Evolutionary conservation across 2,113 vertebrate genomes (phyloP), one percentile per base, ranked within the genome.

Genomic region (Otocyon megalotis): DNA sequence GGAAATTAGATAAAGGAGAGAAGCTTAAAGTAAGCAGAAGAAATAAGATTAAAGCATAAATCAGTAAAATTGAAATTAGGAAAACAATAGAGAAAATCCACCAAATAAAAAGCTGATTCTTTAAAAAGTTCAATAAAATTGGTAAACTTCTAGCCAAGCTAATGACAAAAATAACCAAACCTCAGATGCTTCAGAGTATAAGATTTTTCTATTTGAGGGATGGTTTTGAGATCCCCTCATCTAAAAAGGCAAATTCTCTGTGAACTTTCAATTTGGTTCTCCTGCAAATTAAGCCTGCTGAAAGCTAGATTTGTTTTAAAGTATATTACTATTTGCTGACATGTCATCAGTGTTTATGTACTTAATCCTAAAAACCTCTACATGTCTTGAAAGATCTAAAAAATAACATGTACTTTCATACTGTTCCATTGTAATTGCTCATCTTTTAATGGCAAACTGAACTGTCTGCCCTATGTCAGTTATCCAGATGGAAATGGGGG

Each of bases 301-400:
- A 85, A 77, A 97, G 58, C 26, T 65, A 35, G 28, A 43, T 93
- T 79, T 72, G 28, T 72, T 88, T 90, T 85, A 56, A 85, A 54
- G 16, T 67, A 6, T 63, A 80, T 32, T 53, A 12, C 30, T 89
- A 5, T 86, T 93, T 84, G 48, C 58, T 92, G 71, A 72, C 22
- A 22, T 81, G 86, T 82, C 76, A 22, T 93, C 58, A 81, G 11
- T 28, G 89, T 84, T 62, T 88, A 28, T 74, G 28, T 37, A 37
- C n/a, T 80, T 93, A 97, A 95, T 93, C 72, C 63, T 89, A 32
- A 85, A 79, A 67, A 37, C 32, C 81, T 60, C 82, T 7, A 26
- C 30, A 5, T 65, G 60, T 80, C 91, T 84, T 88, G 24, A 92
- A 69, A 81, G 58, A 76, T 85, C 92, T 74, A 74, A 13, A 28